A percentile compares a stretch with the other conserved stretches of the same genome.
These are phyloP conservation scores for Nasalis larvatus DNA, from an alignment of 2,113 vertebrate species.

Conservation along the genomic window DNA sequence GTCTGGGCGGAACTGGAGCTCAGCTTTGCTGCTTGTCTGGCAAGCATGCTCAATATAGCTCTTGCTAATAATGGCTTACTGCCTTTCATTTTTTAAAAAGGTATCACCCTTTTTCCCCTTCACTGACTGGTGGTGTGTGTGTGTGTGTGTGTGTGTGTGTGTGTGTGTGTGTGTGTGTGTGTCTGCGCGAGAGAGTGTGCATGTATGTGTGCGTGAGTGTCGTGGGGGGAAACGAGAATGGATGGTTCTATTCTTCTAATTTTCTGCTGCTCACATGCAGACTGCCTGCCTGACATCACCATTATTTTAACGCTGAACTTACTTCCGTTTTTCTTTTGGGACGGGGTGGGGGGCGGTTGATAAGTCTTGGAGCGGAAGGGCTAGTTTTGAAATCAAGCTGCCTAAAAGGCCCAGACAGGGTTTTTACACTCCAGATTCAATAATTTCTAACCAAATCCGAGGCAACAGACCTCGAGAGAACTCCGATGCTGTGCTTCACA, in stretches of 20 bases:
- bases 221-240: neutral
- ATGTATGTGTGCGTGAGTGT: neutral
- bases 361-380: conserved; percentile 40
- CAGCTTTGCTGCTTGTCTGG: conserved; percentile 90
- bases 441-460: conserved; percentile 55
- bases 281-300: conserved; percentile 68
- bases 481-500: neutral
- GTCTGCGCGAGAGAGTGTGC: neutral
- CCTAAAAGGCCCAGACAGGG: conserved; percentile 57
- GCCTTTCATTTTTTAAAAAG: conserved; percentile 82
- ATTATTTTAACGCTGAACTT: conserved; percentile 55
- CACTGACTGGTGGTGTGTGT: conserved; percentile 34
- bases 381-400: conserved; percentile 38
- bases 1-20: conserved; percentile 89
- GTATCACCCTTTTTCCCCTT: conserved; percentile 76
- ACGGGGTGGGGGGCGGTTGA: neutral
- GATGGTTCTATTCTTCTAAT: neutral
- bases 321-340: conserved; percentile 19
- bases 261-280: conserved; percentile 65
- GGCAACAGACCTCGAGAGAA: conserved; percentile 37
- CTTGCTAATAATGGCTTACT: conserved; percentile 92
- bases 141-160: neutral
- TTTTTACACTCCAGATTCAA: conserved; percentile 57
- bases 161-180: neutral
- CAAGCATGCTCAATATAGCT: conserved; percentile 94